Evolutionary conservation across 2,113 vertebrate species (phyloP), one percentile per base, ranked within the genome.

Genomic region (Haemorhous mexicanus): DNA sequence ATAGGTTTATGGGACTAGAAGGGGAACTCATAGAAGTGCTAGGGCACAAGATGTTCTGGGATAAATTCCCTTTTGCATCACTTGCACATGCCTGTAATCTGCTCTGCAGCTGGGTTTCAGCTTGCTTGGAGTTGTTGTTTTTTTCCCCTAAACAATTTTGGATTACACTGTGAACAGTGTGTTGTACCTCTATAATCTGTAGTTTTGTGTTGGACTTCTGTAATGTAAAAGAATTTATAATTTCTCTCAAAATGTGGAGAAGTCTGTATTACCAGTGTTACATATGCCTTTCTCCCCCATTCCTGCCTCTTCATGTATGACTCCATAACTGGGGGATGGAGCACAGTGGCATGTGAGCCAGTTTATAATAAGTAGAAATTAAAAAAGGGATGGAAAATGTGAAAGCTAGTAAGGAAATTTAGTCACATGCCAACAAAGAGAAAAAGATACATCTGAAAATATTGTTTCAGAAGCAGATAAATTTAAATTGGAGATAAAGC

Each of bases 381-480:
- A 5, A 86, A 88, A 94, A 66, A 28, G 21, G 86, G 64, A 76
- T 0, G 10, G 88, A 90, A 94, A 95, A 92, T 92, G 14, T 66
- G 43, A 62, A 92, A 86, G 55, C 55, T 94, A 69, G 35, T 86
- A 35, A 93, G 72, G 59, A 88, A 88, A 77, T 70, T 35, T 0
- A 86, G 63, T 80, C 39, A 35, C 20, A 7, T 78, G 80, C 22
- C 70, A 24, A 39, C 14, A 68, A 84, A 87, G 59, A 74, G 50
- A 39, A 89, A 84, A 92, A 76, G 52, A 91, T 64, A 35, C 9
- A 84, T 84, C 53, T 64, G 73, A 84, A 95, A 91, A 91, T 89
- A 94, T 58, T 73, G 46, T 68, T 61, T 50, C 18, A 56, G 61
- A 62, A 88, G 18, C 53, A 82, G 61, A 79, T 91, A 32, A 75